phyloP scores from a whole-genome alignment of 1,140 invertebrate genomes.

The Drosophila prosaltans region DNA sequence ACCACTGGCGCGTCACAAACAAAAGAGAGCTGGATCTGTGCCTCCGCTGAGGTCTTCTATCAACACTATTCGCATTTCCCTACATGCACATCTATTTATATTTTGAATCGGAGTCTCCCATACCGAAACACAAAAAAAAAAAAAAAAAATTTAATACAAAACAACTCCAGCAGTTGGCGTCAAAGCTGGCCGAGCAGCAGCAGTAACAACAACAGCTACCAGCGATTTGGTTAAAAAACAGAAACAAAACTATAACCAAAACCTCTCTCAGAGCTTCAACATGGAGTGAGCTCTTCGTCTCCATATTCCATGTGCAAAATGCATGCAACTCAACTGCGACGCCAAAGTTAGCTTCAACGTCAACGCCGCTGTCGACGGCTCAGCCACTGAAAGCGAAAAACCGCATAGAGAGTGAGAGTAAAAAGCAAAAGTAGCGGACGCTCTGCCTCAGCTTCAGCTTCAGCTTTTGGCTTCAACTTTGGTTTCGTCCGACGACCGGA shows the following conservation, averaged over 20 bases:
- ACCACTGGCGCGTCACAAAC: slow-evolving; percentile 77
- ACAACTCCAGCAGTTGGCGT: slow-evolving; percentile 13
- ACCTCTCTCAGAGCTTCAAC: slow-evolving; percentile 31
- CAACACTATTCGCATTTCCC: slow-evolving; percentile 83
- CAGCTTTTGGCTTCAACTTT: slow-evolving; percentile 18
- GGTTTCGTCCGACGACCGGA: slow-evolving; percentile 19
- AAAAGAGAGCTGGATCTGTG: slow-evolving; percentile 75
- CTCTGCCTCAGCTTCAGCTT: slow-evolving; percentile 20
- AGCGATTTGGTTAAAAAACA: slow-evolving; percentile 55
- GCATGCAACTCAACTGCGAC: slow-evolving; percentile 62
- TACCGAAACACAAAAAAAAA: slow-evolving; percentile 26
- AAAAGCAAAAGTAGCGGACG: slow-evolving; percentile 22
- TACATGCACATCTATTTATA: slow-evolving; percentile 83
- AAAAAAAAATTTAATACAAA: not conserved
- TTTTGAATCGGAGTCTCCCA: slow-evolving; percentile 70
- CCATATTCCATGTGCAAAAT: slow-evolving; percentile 71
- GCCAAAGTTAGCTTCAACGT: slow-evolving; percentile 17
- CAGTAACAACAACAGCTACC: slow-evolving; percentile 16
- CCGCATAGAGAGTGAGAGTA: slow-evolving; percentile 70
- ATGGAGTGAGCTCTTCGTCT: slow-evolving; percentile 21
- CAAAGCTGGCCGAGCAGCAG: slow-evolving; percentile 4
- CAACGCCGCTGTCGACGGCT: slow-evolving; percentile 49
- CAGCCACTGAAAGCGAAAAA: slow-evolving; percentile 35
- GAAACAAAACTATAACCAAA: slow-evolving; percentile 35
- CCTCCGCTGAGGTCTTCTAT: slow-evolving; percentile 83